Base-by-base conservation (phyloP, 2,113 vertebrate genomes). In the Panthera tigris region DNA sequence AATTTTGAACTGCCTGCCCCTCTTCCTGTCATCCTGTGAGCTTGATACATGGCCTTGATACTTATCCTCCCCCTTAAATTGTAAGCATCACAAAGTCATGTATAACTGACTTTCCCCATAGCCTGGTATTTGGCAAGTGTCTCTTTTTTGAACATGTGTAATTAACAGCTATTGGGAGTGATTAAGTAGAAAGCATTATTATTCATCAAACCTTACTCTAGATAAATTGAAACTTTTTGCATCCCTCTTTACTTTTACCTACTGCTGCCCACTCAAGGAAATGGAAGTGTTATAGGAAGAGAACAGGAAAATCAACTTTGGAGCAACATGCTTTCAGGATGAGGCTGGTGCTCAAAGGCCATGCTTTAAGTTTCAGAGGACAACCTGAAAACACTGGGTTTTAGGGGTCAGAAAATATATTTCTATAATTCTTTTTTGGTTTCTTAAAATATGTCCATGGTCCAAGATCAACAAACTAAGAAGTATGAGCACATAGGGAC, bases 381-480 rank as follows among this genome's bases (percentile, higher is more conserved):
- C 63, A 90, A 85, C 66, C 88, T 91, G 55, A 61, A 97, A 96
- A 45, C 52, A 36, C 29, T 81, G 25, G n/a, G 18, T 0, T 96
- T 96, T 63, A 36, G 61, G 25, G 68, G 71, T 97, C 91, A 96
- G 78, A 81, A 97, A 95, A 97, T 93, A 81, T 41, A 95, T 97
- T 96, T 97, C 66, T 93, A 80, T 93, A 65, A 55, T 96, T 95
- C 80, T 65, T 89, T 95, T 95, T 96, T 91, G 36, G 69, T 98
- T 98, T 96, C 84, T 91, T 97, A 94, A 97, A 97, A 97, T 90
- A 95, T 33, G 21, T 86, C 25, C 18, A 12, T n/a, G 96, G 65
- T 96, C 97, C 97, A 98, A 98, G 91, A 98, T 96, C 98, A 98
- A 97, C 97, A 98, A 94, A 97, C 97, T 91, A 55, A 92, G 69